Conservation (phyloP, 1,140 invertebrate genomes). For the Caenorhabditis brenneri region DNA sequence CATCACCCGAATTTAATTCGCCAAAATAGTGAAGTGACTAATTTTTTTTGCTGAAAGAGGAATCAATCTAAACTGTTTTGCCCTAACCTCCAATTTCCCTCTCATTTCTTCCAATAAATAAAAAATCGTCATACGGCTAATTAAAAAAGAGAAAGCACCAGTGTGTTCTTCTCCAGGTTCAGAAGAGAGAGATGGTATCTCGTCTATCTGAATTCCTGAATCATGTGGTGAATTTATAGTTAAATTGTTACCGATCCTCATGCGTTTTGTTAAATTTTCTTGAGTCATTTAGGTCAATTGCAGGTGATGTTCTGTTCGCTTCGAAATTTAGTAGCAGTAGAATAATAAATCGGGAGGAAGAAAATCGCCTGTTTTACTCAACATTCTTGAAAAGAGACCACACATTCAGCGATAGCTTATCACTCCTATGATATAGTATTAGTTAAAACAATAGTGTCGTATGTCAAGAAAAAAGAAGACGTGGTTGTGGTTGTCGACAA, state of each 20-base stretch:
- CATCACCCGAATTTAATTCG: not conserved
- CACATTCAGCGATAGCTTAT: not conserved
- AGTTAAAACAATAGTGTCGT: not conserved
- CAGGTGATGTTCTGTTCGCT: not conserved
- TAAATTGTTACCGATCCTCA: not conserved
- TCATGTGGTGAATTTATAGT: not conserved
- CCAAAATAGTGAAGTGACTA: not conserved
- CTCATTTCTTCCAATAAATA: not conserved
- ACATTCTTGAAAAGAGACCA: too few relatives aligned
- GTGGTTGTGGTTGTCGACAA: not conserved
- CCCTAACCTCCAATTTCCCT: not conserved
- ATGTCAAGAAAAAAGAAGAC: not conserved
- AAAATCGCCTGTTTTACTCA: too few relatives aligned
- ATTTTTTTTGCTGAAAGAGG: not conserved
- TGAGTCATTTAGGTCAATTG: constrained; percentile 21
- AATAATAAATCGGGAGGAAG: too few relatives aligned
- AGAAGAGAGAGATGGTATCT: not conserved
- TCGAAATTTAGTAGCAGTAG: too few relatives aligned
- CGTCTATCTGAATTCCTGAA: not conserved
- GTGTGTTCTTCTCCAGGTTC: not conserved
- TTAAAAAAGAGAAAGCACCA: constrained; percentile 10
- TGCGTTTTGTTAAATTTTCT: too few relatives aligned
- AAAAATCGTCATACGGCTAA: constrained; percentile 18
- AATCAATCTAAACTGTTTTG: not conserved
- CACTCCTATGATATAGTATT: not conserved